phyloP scores from a whole-genome alignment of 2,113 vertebrate genomes.

The Suncus etruscus region DNA sequence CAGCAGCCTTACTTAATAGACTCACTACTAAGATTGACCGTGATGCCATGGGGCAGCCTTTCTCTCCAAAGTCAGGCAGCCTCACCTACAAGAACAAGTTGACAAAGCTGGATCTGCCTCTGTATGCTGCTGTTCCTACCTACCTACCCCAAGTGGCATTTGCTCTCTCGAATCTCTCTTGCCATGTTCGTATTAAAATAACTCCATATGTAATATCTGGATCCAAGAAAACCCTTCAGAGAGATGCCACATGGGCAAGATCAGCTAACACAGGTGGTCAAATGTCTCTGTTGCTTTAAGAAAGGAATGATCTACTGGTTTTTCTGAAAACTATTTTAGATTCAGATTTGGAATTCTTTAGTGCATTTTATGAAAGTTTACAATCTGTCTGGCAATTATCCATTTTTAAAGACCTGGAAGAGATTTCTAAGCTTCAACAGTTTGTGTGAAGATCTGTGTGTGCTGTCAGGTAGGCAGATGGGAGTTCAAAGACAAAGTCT shows the following conservation, averaged over 20 bases:
- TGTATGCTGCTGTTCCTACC: not conserved
- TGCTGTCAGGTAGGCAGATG: not conserved
- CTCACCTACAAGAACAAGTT: not conserved
- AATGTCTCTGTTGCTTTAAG: slow-evolving; percentile 24
- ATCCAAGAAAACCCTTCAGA: not conserved
- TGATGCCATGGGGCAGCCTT: not conserved
- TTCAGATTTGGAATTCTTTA: not conserved
- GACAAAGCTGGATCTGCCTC: not conserved
- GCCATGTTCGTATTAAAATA: slow-evolving; percentile 37
- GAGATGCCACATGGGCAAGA: slow-evolving; percentile 10
- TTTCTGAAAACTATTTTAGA: not conserved
- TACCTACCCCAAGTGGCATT: not conserved
- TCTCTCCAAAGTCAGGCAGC: not conserved
- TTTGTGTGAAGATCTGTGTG: not conserved
- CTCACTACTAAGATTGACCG: not conserved
- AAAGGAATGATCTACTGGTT: not conserved
- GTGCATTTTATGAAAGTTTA: slow-evolving; percentile 5
- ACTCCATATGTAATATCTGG: slow-evolving; percentile 29
- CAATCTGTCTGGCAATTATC: not conserved
- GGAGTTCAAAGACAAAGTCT: not conserved
- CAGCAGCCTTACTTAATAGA: not conserved
- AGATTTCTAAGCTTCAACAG: not conserved
- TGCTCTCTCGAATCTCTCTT: slow-evolving; percentile 18
- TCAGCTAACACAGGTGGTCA: not conserved
- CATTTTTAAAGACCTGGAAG: slow-evolving; percentile 28